These are phyloP conservation scores for Bursaphelenchus mucronatus DNA, from an alignment of 1,140 invertebrate genomes.

Conservation along the genomic window DNA sequence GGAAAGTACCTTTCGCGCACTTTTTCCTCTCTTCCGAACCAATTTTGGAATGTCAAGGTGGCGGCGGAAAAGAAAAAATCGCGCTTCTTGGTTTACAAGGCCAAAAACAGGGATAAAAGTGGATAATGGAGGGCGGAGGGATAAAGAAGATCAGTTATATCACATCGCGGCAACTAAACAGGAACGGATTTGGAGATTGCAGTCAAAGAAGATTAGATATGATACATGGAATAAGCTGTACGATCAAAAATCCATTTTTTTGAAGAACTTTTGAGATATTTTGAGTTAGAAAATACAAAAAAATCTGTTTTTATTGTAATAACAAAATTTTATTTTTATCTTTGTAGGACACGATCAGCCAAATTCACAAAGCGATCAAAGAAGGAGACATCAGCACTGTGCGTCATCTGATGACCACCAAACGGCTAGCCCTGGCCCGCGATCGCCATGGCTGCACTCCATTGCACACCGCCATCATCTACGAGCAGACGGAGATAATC, in stretches of 20 bases:
- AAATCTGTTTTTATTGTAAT: neutral
- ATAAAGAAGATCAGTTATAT: too few species aligned
- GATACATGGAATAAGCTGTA: too few species aligned
- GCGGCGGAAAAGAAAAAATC: too few species aligned
- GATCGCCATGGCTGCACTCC: constrained; percentile 76
- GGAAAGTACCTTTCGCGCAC: too few species aligned
- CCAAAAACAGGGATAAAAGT: too few species aligned
- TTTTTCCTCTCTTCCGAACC: too few species aligned
- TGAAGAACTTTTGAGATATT: neutral
- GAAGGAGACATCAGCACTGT: constrained; percentile 69
- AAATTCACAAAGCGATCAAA: constrained; percentile 71
- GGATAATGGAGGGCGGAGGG: too few species aligned
- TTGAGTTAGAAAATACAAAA: neutral
- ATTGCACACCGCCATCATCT: constrained; percentile 68
- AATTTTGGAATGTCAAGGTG: too few species aligned
- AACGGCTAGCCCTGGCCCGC: constrained; percentile 69
- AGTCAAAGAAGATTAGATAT: too few species aligned
- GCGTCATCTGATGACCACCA: constrained; percentile 63
- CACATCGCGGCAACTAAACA: too few species aligned
- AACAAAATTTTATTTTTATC: constrained; percentile 7
- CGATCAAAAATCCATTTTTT: neutral
- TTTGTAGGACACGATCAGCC: constrained; percentile 58
- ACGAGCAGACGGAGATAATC: constrained; percentile 71
- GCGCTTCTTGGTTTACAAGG: too few species aligned
- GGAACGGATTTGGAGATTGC: too few species aligned